phyloP scores from a whole-genome alignment of 2,797 vertebrate species.

The Neopelma chrysocephalum region DNA sequence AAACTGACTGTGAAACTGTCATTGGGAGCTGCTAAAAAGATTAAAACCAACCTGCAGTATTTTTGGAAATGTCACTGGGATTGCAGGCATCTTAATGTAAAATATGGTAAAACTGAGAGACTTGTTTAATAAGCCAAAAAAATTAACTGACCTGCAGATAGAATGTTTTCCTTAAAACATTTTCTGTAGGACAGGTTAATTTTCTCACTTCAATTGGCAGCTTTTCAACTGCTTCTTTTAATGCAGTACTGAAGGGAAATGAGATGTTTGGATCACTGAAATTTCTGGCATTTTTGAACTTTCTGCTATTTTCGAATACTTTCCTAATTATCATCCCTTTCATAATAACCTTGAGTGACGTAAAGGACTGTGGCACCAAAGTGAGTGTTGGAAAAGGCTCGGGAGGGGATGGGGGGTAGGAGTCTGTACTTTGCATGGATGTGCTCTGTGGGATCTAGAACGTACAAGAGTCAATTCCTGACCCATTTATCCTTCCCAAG shows the following conservation, averaged over 20 bases:
- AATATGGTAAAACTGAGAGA: neutral
- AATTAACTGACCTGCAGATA: neutral
- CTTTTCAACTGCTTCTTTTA: neutral
- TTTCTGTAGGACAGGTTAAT: neutral
- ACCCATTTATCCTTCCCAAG: neutral
- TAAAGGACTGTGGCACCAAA: neutral
- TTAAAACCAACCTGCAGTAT: slow-evolving; percentile 18
- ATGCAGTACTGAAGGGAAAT: neutral
- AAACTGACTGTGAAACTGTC: slow-evolving; percentile 41
- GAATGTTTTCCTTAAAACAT: neutral
- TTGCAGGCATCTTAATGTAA: neutral
- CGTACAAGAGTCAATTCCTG: neutral
- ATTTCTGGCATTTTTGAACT: neutral
- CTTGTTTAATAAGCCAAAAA: neutral
- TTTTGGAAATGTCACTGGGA: slow-evolving; percentile 24
- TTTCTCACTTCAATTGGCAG: neutral
- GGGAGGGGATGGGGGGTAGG: neutral
- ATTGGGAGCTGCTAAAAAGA: neutral
- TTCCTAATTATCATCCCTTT: neutral
- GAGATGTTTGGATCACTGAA: neutral
- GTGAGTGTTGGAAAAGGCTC: neutral
- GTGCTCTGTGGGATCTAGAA: neutral
- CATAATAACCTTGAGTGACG: neutral
- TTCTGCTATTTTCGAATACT: neutral
- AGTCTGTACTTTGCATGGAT: neutral